Evolutionary conservation across 2,797 vertebrate species (phyloP).

Genomic region (Bradypus variegatus): DNA sequence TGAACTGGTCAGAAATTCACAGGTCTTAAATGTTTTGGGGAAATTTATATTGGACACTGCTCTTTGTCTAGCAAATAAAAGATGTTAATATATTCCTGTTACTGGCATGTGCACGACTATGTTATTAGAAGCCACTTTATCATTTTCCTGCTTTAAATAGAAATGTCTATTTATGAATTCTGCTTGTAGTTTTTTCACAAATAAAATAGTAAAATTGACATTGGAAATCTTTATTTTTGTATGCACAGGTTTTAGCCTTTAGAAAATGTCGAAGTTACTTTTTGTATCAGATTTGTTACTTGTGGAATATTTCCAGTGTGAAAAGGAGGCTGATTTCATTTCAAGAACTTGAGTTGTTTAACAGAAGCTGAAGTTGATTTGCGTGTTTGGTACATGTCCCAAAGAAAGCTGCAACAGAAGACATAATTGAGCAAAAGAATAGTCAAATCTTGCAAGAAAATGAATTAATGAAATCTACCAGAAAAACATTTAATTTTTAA

Average conservation of each 20-base stretch:
- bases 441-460: background rate
- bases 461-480: too few species aligned
- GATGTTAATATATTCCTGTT: conserved; percentile 99
- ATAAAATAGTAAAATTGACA: conserved; percentile 99
- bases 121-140: conserved; percentile 97
- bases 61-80: conserved; percentile 97
- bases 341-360: background rate
- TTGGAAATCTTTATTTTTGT: conserved; percentile 73
- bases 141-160: conserved; percentile 97
- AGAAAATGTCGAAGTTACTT: background rate
- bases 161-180: conserved; percentile 99
- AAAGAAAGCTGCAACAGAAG: background rate
- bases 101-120: conserved; percentile 99
- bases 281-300: background rate
- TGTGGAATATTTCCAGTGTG: background rate
- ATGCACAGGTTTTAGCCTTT: conserved; percentile 64
- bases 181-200: conserved; percentile 99
- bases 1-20: conserved; percentile 96
- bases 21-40: conserved; percentile 93
- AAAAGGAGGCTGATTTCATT: background rate
- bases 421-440: background rate
- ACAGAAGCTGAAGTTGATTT: background rate
- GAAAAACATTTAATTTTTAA: background rate
- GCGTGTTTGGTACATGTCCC: background rate
- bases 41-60: conserved; percentile 93